phyloP scores from a whole-genome alignment of 2,797 vertebrate genomes.

The Allobates femoralis region DNA sequence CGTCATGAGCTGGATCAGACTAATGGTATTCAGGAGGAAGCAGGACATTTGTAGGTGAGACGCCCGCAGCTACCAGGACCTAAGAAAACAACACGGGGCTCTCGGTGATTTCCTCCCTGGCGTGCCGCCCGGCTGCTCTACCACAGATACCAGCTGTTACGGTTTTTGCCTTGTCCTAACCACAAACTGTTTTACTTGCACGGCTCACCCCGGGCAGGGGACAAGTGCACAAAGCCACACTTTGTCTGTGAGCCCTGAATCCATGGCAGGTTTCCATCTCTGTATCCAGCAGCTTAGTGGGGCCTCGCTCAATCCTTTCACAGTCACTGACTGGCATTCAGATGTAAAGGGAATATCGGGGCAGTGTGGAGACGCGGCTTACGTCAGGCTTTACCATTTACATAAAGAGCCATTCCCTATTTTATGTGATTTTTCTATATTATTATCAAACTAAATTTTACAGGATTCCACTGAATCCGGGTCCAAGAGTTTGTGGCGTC shows the following conservation, averaged over 20 bases:
- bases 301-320: constrained; percentile 11
- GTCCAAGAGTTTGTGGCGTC: too few species aligned
- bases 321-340: constrained; percentile 18
- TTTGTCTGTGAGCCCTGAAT: not conserved
- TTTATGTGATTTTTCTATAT: too few species aligned
- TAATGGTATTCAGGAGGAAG: not conserved
- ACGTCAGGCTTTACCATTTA: not conserved
- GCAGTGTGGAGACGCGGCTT: not conserved
- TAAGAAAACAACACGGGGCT: not conserved
- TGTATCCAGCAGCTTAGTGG: not conserved
- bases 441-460: too few species aligned
- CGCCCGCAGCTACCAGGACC: not conserved
- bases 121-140: not conserved
- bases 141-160: constrained; percentile 21
- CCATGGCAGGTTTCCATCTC: constrained; percentile 5
- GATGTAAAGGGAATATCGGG: not conserved
- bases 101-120: not conserved
- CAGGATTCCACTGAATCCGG: too few species aligned
- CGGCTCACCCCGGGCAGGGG: not conserved
- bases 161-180: not conserved
- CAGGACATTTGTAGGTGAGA: constrained; percentile 7
- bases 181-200: not conserved
- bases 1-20: not conserved
- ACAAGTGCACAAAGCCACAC: constrained; percentile 8
- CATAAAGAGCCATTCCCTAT: not conserved